These are phyloP conservation scores for Colaptes auratus DNA, from an alignment of 2,113 vertebrate genomes.

Conservation along the genomic window DNA sequence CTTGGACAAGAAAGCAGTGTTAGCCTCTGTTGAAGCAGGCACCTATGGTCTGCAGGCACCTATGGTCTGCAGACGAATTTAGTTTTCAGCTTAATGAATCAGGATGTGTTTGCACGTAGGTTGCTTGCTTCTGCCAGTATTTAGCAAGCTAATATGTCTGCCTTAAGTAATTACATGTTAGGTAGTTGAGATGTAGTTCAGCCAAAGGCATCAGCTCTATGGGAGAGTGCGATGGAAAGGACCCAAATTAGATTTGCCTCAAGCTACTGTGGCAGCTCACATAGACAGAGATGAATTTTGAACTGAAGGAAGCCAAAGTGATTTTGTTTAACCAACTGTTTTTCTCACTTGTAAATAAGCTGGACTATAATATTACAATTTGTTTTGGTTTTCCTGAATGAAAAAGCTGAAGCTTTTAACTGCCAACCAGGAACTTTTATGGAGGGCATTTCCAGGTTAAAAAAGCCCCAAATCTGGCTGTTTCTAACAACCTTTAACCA, in stretches of 20 bases:
- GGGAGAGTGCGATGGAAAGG: conserved; percentile 30
- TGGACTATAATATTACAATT: neutral
- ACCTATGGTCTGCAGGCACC: neutral
- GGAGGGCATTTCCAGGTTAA: conserved; percentile 19
- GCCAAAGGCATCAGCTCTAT: neutral
- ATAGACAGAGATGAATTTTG: conserved; percentile 22
- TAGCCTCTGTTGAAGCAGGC: neutral
- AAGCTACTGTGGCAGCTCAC: neutral
- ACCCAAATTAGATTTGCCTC: conserved; percentile 32
- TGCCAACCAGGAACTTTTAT: neutral
- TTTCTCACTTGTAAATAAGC: conserved; percentile 19
- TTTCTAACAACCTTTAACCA: neutral
- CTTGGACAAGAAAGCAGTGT: neutral
- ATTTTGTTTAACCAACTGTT: conserved; percentile 19
- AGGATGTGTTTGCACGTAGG: neutral
- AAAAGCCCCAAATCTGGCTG: neutral
- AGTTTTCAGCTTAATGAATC: neutral
- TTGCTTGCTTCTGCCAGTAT: conserved; percentile 16
- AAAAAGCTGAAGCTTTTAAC: neutral
- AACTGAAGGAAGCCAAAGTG: conserved; percentile 12
- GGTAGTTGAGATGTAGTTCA: conserved; percentile 17
- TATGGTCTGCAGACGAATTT: neutral
- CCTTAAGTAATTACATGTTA: conserved; percentile 17
- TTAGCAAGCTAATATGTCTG: neutral
- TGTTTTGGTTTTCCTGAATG: conserved; percentile 40